Evolutionary conservation across 2,797 vertebrate species (phyloP), one percentile per base, ranked within the genome.

Genomic region (Pangasius mekongensis): DNA sequence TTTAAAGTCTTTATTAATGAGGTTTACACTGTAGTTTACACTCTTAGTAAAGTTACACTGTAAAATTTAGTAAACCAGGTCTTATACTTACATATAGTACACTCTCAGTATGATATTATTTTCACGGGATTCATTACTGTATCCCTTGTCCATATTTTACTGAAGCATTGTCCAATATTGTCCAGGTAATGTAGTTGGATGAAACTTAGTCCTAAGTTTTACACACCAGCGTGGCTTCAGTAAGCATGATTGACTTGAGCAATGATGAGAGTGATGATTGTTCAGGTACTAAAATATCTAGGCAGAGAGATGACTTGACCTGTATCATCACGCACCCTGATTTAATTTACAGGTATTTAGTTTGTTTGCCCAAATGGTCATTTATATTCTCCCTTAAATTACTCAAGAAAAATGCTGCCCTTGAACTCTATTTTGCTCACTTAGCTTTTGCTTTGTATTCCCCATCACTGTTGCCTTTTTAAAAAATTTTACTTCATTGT

Each of bases 361-460:
- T 73, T 54, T 30, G 66, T 85, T 67, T 71, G 30, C 47, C 10
- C 2, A 52, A 58, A 33, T 69, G 54, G 66, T 85, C 58, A 77
- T 43, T 85, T 66, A 9, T 62, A 80, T 84, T 62, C 69, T 93
- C 90, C 92, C 92, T 93, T 93, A 91, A 90, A 91, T 93, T 93
- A 94, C 93, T 95, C 92, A 93, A 94, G 94, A 94, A 52, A 81
- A 83, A 49, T 92, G 91, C 92, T 93, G 92, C 91, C 91, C 89
- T 92, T 90, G 91, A 92, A 89, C 77, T 94, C 92, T 91, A 87
- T 90, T 92, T 90, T 90, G 92, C 84, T 91, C 91, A 89, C 83
- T 92, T 90, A 91, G 39, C 64, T 91, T 93, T 64, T 93, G 87
- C 83, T 81, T 71, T 90, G 16, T 93, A 27, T 74, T 84, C 62